Percentiles rank a stretch among this genome's conserved stretches.
Conservation (phyloP, 2,888 invertebrate genomes). For the Patella depressa region DNA sequence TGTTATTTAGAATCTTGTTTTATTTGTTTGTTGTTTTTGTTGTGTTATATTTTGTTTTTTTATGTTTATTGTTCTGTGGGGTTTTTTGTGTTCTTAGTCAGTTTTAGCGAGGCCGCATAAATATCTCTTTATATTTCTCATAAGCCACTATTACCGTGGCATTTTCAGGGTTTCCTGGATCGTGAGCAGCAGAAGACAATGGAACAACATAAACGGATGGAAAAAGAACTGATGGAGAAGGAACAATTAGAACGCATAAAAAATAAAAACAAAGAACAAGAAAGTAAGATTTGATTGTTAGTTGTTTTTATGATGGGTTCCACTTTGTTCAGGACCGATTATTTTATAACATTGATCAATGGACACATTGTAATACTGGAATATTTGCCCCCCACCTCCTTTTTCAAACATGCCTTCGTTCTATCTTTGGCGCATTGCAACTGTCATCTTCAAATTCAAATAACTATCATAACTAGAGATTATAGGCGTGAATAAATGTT, state of each 20-base stretch:
- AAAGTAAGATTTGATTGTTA: conserved; percentile 75
- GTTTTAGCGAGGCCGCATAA: neutral
- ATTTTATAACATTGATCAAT: too few species aligned
- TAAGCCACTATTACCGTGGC: conserved; percentile 34
- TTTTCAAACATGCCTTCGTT: too few species aligned
- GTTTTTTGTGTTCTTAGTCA: conserved; percentile 7
- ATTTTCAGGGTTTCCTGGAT: conserved; percentile 85
- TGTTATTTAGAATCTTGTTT: neutral
- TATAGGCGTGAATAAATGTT: too few species aligned
- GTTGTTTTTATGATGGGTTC: neutral
- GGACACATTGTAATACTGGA: too few species aligned
- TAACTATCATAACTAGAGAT: too few species aligned
- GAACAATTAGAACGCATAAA: conserved; percentile 88
- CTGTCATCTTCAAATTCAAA: too few species aligned
- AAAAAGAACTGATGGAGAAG: conserved; percentile 80
- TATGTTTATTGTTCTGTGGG: neutral
- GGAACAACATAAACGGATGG: conserved; percentile 76
- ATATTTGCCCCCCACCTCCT: too few species aligned
- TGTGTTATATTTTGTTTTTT: neutral
- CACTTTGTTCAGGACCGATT: neutral
- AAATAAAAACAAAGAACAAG: conserved; percentile 94
- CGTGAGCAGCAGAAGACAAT: conserved; percentile 82
- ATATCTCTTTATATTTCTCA: conserved; percentile 5
- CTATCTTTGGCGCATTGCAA: too few species aligned
- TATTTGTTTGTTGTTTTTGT: neutral